Base-by-base conservation (phyloP, 2,113 vertebrate species). In the Anoura caudifer region DNA sequence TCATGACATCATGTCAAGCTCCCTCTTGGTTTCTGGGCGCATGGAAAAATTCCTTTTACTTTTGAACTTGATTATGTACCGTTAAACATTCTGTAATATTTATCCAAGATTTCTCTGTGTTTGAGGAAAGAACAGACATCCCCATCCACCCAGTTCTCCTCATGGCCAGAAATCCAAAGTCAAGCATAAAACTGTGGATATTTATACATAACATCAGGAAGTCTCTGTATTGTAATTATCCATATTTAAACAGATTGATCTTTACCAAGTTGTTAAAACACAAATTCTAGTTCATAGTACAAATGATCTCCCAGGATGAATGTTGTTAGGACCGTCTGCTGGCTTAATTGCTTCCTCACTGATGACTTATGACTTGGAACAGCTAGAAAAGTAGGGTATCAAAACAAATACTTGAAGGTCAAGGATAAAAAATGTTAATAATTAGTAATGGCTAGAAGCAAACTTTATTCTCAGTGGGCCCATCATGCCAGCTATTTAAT, bases 351-450 rank as follows among this genome's bases (percentile, higher is more conserved):
- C 80, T 95, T 96, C 83, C 65, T 96, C 91, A 77, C 83, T 6
- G 15, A 69, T 93, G 97, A 97, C 75, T 97, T 97, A 97, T 41
- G 59, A 43, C 89, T 97, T 92, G 79, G 75, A 97, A 93, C 89
- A 96, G 80, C 94, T 41, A 96, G 54, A 19, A 97, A 97, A 97
- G 91, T 63, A 93, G 91, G 87, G 50, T 94, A 97, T 96, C 93
- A 91, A 87, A 97, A 97, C 79, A 95, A 97, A 96, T 76, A 95
- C 86, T 96, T 75, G 95, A 94, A 96, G 91, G 28, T 90, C 95
- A 96, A 89, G 80, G 93, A 95, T 97, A 96, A 98, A 98, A 97
- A 96, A 93, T 97, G 95, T 85, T 96, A 95, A 97, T 95, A 97
- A 97, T 97, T 97, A 97, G 97, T 96, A 97, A 93, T 83, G 95